Evolutionary conservation across 2,797 vertebrate genomes (phyloP), one percentile per base, ranked within the genome.

Genomic region (Ctenopoma multispine): DNA sequence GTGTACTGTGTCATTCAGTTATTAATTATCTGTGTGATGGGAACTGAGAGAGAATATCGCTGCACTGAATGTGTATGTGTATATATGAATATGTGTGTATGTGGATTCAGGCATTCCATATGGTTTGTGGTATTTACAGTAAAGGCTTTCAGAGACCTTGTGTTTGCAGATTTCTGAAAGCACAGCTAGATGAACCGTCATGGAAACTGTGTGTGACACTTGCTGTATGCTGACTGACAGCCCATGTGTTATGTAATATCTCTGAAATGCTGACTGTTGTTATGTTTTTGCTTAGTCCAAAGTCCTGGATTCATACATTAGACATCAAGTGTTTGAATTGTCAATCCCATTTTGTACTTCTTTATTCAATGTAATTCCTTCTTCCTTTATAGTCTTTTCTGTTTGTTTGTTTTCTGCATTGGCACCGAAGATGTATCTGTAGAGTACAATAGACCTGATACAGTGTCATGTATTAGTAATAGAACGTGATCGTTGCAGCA

Each of bases 251-350:
- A 56, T 44, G 41, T 69, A 71, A 75, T 31, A 55, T 70, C 65
- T 64, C 65, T 64, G 38, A 73, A 70, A 65, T 56, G 64, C 63
- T 81, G 75, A 82, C 70, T 62, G 38, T 75, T 62, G 38, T 75
- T 69, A 48, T 63, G 31, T 69, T 69, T 68, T n/a, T 34, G 1
- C 64, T 62, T 11, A 12, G 40, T 70, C 46, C 55, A 43, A 71
- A 58, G 60, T n/a, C 69, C 68, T 49, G 55, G 24, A 48, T 76
- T 73, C 13, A 74, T 78, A 64, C 49, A 62, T 70, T 49, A 65
- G 41, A 55, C 56, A 8, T 27, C 29, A 48, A 67, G 53, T 69
- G 53, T 75, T 64, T 66, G 41, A 64, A 18, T 34, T 47, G 23
- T 40, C 63, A 40, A 29, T 40, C 14, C 40, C 40, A 41, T 41